phyloP scores from a whole-genome alignment of 2,113 vertebrate species.

The Caretta caretta region DNA sequence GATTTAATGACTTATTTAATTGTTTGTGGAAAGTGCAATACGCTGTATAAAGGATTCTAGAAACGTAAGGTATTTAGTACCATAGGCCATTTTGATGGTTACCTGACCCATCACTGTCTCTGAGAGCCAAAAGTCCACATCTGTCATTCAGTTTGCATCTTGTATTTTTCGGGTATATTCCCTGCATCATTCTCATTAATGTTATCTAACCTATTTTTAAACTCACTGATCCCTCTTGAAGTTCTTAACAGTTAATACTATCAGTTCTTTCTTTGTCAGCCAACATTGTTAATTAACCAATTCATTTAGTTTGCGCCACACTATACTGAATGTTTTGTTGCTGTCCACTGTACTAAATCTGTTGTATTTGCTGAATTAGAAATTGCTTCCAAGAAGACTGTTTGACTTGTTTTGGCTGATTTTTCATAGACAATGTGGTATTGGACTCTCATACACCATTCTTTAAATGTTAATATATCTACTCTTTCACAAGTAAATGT shows the following conservation, averaged over 20 bases:
- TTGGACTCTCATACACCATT: neutral
- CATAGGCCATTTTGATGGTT: neutral
- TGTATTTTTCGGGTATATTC: neutral
- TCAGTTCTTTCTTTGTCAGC: neutral
- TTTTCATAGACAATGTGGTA: neutral
- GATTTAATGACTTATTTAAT: neutral
- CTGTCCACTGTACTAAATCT: neutral
- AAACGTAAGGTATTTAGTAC: too few relatives aligned
- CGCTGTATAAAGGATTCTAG: neutral
- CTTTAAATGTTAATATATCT: rapidly evolving
- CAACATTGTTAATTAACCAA: too few relatives aligned
- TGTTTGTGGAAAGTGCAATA: neutral
- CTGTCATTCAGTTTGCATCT: rapidly evolving
- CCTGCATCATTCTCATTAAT: rapidly evolving
- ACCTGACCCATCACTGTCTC: neutral
- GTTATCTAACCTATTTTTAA: rapidly evolving
- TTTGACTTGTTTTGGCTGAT: neutral
- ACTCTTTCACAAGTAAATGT: rapidly evolving
- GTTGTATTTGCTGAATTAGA: neutral
- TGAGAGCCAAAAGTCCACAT: neutral
- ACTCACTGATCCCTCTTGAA: neutral
- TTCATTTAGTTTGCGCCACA: neutral
- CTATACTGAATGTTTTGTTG: neutral
- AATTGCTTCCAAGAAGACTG: neutral
- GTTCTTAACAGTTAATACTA: neutral